Conservation (phyloP, 2,888 invertebrate genomes). For the Lepidonotus clava region DNA sequence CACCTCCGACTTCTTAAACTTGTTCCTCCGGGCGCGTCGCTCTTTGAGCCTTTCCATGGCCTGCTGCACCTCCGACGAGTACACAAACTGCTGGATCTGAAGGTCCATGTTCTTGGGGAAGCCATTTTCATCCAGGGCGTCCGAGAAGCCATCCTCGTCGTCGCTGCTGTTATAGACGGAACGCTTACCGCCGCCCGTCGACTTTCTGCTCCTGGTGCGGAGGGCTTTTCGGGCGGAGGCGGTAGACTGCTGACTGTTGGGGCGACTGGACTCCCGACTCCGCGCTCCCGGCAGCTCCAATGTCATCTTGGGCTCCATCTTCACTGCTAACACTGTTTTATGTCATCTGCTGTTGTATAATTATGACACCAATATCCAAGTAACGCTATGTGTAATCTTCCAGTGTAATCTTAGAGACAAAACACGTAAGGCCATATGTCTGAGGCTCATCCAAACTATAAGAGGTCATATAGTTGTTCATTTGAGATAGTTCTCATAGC, state of each 20-base stretch:
- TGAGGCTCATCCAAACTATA: no score
- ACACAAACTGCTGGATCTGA: not conserved
- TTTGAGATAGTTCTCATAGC: no score
- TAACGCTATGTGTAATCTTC: no score
- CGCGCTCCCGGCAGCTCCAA: not conserved
- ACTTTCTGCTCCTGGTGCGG: not conserved
- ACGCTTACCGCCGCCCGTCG: not conserved
- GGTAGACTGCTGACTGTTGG: conserved; percentile 15
- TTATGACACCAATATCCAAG: no score
- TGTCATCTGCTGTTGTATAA: no score
- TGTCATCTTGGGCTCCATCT: not conserved
- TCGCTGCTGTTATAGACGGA: not conserved
- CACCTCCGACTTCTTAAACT: conserved; percentile 44
- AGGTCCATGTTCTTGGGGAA: conserved; percentile 22
- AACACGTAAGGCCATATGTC: no score
- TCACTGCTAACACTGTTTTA: no score
- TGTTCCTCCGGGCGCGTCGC: not conserved
- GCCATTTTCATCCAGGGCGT: not conserved
- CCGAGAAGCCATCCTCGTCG: not conserved
- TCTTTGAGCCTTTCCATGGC: conserved; percentile 16
- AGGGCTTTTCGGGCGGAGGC: not conserved
- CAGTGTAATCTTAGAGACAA: no score
- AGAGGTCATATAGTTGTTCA: no score
- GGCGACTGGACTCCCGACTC: not conserved
- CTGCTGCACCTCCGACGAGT: conserved; percentile 20